Conservation (phyloP, 2,797 vertebrate species). For the Myripristis jacobus region DNA sequence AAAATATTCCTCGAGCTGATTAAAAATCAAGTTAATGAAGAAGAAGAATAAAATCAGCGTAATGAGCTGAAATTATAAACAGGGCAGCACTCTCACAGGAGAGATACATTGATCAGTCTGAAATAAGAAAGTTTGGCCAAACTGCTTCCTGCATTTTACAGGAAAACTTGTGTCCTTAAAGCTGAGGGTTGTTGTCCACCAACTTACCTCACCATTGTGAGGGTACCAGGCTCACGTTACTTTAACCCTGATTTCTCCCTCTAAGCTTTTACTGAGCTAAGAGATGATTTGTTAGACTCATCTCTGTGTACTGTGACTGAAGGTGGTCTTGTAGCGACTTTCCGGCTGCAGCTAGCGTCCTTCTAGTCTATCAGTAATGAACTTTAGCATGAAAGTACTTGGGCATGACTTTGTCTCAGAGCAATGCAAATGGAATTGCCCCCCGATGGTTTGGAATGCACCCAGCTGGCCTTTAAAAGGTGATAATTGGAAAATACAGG, state of each 20-base stretch:
- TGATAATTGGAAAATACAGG: conserved; percentile 99
- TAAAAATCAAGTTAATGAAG: conserved; percentile 69
- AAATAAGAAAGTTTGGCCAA: conserved; percentile 52
- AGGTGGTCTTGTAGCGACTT: conserved; percentile 13
- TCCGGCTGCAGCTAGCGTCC: conserved; percentile 44
- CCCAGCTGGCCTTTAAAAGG: conserved; percentile 99
- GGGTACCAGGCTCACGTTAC: not conserved
- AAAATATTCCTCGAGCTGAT: conserved; percentile 69
- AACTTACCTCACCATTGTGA: not conserved
- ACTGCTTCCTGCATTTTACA: conserved; percentile 32
- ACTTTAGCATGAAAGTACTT: conserved; percentile 97
- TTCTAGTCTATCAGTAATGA: conserved; percentile 89
- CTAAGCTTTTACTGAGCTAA: too few relatives aligned
- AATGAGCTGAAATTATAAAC: conserved; percentile 68
- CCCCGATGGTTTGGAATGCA: conserved; percentile 98
- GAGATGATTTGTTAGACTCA: not conserved
- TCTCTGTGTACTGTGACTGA: not conserved
- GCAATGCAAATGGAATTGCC: conserved; percentile 99
- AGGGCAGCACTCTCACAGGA: conserved; percentile 55
- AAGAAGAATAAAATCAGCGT: conserved; percentile 72
- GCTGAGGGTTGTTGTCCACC: not conserved
- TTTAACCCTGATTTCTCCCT: not conserved
- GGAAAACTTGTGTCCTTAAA: conserved; percentile 38
- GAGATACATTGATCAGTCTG: conserved; percentile 60
- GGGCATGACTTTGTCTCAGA: conserved; percentile 97